These are phyloP conservation scores for Tringa solitaria DNA, from an alignment of 2,113 vertebrate species.

Conservation along the genomic window DNA sequence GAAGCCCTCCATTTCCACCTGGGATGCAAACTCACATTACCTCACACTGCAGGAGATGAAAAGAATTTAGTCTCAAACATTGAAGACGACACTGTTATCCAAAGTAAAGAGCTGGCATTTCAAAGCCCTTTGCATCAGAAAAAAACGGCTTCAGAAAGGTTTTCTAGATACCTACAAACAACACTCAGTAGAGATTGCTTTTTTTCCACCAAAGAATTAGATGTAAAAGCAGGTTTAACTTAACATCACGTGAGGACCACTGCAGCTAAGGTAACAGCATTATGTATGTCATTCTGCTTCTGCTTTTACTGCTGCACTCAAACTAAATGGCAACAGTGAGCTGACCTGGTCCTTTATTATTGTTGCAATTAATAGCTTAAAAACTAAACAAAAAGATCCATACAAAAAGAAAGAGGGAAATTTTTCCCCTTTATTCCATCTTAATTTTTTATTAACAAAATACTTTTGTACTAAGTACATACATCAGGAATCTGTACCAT, in stretches of 20 bases:
- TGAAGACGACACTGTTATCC: not conserved
- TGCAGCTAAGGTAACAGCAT: not conserved
- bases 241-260: not conserved
- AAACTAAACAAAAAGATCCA: not conserved
- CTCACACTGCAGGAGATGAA: not conserved
- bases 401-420: not conserved
- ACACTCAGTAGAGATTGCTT: not conserved
- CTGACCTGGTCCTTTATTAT: not conserved
- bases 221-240: not conserved
- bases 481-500: not conserved
- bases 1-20: not conserved
- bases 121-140: not conserved
- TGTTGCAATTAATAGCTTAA: not conserved
- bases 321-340: not conserved
- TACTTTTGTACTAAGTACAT: not conserved
- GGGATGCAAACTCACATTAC: not conserved
- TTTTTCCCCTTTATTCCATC: not conserved
- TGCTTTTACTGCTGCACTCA: not conserved
- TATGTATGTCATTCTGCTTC: not conserved
- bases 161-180: not conserved
- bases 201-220: not conserved
- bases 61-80: not conserved
- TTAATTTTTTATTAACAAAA: not conserved
- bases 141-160: not conserved
- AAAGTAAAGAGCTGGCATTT: not conserved